Base-by-base conservation (phyloP, 2,888 invertebrate species). In the Ditula angustiorana region DNA sequence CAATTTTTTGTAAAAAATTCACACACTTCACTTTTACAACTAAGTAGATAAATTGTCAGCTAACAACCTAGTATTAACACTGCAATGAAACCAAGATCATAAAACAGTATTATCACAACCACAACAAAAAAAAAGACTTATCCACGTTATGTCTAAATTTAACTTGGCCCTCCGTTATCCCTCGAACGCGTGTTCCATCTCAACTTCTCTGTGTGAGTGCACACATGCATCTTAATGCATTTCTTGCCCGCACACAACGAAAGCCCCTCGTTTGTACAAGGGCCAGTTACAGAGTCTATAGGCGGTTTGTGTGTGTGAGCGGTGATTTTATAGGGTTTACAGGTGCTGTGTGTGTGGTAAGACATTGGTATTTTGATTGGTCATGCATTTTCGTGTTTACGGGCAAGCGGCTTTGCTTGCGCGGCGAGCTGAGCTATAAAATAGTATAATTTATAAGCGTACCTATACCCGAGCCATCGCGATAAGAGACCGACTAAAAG, bases 331-430 rank as follows among this genome's bases (percentile, higher is more conserved):
- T 46, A 52, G 37, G 61, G 49, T 53, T 53, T 57, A 44, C n/a
- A 62, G 26, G 41, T 8, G 2, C 0, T 67, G 87, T 88, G 84
- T 85, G 87, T 67, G 90, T 88, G 85, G 78, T 78, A 84, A 83
- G 86, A 83, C 90, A 84, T 90, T 92, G 92, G 92, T 92, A 92
- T 92, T 92, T 92, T 92, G 92, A 92, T 92, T 92, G 92, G 92
- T 92, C 92, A 92, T 92, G 92, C 92, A 92, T 92, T 92, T 92
- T 89, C 90, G 89, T 89, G 90, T 92, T 90, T 91, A 92, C 85
- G 85, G 87, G 77, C 78, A 77, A 78, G 80, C 74, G 79, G 82
- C 80, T 81, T 82, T 83, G 83, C 81, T 81, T 78, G 82, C 84
- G 87, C 83, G 85, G 77, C 80, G 79, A 77, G 85, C 85, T 78